Conservation (phyloP, 2,797 vertebrate genomes). For the Pelodytes ibericus region DNA sequence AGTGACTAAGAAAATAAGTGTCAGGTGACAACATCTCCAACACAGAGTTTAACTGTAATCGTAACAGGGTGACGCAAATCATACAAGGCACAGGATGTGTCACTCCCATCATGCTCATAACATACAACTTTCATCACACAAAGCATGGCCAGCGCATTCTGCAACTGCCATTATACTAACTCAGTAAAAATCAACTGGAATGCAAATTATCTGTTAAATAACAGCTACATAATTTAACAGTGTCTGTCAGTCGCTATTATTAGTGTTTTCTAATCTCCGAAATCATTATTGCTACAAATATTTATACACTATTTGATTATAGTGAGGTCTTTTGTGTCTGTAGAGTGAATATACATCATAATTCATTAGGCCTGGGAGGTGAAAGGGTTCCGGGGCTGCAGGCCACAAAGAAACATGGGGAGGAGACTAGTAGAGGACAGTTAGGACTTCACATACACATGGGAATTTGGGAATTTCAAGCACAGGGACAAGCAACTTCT, state of each 20-base stretch:
- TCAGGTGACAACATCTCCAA: not conserved
- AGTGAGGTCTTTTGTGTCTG: not conserved
- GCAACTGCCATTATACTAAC: too few relatives aligned
- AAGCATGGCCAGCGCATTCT: too few relatives aligned
- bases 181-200: too few relatives aligned
- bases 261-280: too few relatives aligned
- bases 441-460: not conserved
- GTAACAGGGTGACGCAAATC: not conserved
- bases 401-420: conserved; percentile 1
- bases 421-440: not conserved
- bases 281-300: too few relatives aligned
- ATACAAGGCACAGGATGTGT: not conserved
- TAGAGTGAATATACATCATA: conserved; percentile 8
- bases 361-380: conserved; percentile 16
- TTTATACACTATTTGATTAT: too few relatives aligned
- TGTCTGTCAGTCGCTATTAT: too few relatives aligned
- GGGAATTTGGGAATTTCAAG: not conserved
- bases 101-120: conserved; percentile 2
- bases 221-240: too few relatives aligned
- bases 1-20: conserved; percentile 22
- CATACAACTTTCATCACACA: too few relatives aligned
- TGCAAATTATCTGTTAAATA: too few relatives aligned
- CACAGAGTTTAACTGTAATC: not conserved
- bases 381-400: not conserved
- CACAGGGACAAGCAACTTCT: not conserved